Base-by-base conservation (phyloP, 1,140 invertebrate species). In the Parapsyche elsis region DNA sequence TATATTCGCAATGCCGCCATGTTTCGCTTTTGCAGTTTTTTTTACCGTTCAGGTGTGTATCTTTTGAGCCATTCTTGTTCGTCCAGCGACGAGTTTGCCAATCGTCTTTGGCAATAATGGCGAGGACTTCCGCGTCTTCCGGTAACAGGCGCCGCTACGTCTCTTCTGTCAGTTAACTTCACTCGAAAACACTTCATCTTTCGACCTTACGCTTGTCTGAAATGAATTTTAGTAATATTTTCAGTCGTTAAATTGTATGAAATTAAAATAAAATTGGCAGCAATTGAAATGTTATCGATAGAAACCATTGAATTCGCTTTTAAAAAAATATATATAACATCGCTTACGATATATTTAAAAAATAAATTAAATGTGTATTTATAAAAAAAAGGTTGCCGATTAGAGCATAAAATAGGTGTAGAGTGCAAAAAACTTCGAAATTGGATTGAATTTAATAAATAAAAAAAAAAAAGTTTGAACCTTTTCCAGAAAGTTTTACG, bases 161-260 rank as follows among this genome's bases (percentile, higher is more conserved):
- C 78, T 23, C 74, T 78, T 49, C 82, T 79, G 57, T 83, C 82
- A 14, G 80, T 71, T 67, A 83, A 71, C 21, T 83, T 83, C 61
- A 78, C 82, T 30, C 82, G 80, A 78, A 81, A 81, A 49, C 82
- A 83, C 80, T 81, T 81, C 82, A 83, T 83, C 49, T 1, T 53
- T 53, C 16, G 10, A 12, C 10, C 4, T 16, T 53, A 5, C 49
- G 16, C 21, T 61, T 21, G 9, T 21, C n/a, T 19, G 59, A 19
- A 61, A 61, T 21, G 7, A 61, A 21, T 2, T 16, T 10, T 59
- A 59, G 5, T 59, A 59, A 10, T 59, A 59, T 9, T n/a, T n/a
- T n/a, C n/a, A n/a, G n/a, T n/a, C n/a, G n/a, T n/a, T n/a, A n/a
- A n/a, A n/a, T n/a, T n/a, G n/a, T n/a, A n/a, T n/a, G 7, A 38